Percentiles rank a stretch among this genome's conserved stretches.
These are phyloP conservation scores for Zoanthus sansibaricus DNA, from an alignment of 92 coral and sea anemone genomes.

Conservation along the genomic window DNA sequence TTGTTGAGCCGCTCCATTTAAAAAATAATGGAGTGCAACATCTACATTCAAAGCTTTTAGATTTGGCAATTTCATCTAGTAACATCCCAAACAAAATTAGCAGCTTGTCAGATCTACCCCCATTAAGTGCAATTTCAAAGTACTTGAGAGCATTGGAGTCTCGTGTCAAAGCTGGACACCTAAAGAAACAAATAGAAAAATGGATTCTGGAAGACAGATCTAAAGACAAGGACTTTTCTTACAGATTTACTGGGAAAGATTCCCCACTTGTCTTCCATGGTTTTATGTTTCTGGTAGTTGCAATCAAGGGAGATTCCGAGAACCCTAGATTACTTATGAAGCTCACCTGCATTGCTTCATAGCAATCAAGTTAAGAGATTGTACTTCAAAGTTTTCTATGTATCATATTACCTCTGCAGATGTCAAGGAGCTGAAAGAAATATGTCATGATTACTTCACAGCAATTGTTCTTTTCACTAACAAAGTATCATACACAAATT, in stretches of 20 bases:
- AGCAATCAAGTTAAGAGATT: slow-evolving; percentile 58
- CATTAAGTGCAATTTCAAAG: background rate
- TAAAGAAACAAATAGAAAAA: slow-evolving; percentile 53
- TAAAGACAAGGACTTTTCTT: slow-evolving; percentile 58
- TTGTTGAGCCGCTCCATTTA: slow-evolving; percentile 41
- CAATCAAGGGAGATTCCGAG: slow-evolving; percentile 50
- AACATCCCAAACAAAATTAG: slow-evolving; percentile 15
- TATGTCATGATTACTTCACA: slow-evolving; percentile 52
- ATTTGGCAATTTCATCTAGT: slow-evolving; percentile 26
- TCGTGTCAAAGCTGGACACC: slow-evolving; percentile 14
- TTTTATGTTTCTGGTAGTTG: slow-evolving; percentile 57
- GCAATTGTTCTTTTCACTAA: slow-evolving; percentile 45
- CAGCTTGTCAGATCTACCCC: background rate
- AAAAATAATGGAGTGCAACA: slow-evolving; percentile 44
- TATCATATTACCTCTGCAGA: slow-evolving; percentile 36
- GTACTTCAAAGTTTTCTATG: slow-evolving; percentile 53
- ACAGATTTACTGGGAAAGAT: slow-evolving; percentile 59
- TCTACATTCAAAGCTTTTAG: slow-evolving; percentile 13
- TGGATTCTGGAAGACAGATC: slow-evolving; percentile 59
- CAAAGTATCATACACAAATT: slow-evolving; percentile 43
- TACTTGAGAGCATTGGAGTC: background rate
- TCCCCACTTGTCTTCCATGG: slow-evolving; percentile 56
- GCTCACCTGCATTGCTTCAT: slow-evolving; percentile 45
- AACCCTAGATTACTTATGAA: slow-evolving; percentile 45
- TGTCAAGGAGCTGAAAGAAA: slow-evolving; percentile 37